These are phyloP conservation scores for Heliconius melpomene DNA, from an alignment of 1,140 invertebrate species.

Conservation along the genomic window DNA sequence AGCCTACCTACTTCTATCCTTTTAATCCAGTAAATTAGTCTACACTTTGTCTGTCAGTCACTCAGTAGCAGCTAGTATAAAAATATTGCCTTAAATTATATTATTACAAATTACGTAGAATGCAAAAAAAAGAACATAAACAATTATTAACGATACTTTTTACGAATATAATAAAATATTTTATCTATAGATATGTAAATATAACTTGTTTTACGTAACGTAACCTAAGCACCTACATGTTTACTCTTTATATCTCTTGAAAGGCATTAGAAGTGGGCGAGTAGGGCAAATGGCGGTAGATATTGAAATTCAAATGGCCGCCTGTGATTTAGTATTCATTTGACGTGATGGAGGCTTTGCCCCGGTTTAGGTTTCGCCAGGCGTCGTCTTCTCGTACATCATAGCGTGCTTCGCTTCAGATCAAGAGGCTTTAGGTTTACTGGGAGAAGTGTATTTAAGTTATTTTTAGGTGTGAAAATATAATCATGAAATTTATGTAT, in stretches of 20 bases:
- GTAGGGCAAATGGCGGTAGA: conserved; percentile 51
- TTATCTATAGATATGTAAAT: too few relatives aligned
- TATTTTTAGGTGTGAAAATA: background rate
- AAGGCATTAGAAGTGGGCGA: conserved; percentile 42
- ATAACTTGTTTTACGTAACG: too few relatives aligned
- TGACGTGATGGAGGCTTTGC: conserved; percentile 77
- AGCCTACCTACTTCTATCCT: too few relatives aligned
- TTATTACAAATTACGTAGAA: too few relatives aligned
- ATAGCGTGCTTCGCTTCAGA: conserved; percentile 70
- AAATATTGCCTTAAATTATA: too few relatives aligned
- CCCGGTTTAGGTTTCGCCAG: conserved; percentile 77
- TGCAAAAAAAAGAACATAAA: too few relatives aligned
- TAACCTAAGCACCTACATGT: background rate
- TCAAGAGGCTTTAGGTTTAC: conserved; percentile 45
- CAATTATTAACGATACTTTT: too few relatives aligned
- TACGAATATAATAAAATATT: too few relatives aligned
- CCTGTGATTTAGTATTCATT: conserved; percentile 79
- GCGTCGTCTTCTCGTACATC: conserved; percentile 78
- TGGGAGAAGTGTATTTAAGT: background rate
- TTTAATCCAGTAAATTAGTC: too few relatives aligned
- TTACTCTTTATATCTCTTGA: conserved; percentile 20
- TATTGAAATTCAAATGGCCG: conserved; percentile 80
- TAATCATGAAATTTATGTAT: too few relatives aligned
- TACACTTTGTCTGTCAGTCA: too few relatives aligned
- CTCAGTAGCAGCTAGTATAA: too few relatives aligned